Percentiles rank a stretch among this genome's conserved stretches.
phyloP scores from a whole-genome alignment of 2,888 invertebrate genomes.

The Clitarchus hookeri region DNA sequence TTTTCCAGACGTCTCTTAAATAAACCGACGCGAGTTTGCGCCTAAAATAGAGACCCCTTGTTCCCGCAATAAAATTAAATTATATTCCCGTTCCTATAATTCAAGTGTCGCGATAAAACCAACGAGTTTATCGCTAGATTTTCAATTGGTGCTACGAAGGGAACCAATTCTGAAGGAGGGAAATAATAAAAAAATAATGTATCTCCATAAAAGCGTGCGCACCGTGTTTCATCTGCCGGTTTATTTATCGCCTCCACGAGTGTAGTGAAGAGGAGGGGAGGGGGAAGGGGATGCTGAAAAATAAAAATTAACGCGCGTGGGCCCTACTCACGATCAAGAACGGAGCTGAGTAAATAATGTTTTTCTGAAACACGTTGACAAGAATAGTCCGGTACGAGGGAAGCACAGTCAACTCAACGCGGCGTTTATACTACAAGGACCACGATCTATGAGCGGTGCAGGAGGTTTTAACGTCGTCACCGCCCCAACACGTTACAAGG shows the following conservation, averaged over 20 bases:
- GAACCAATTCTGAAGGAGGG: not conserved
- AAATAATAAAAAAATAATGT: not conserved
- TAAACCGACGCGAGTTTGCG: not conserved
- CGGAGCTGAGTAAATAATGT: not conserved
- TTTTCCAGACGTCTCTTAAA: not conserved
- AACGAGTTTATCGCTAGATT: conserved; percentile 5
- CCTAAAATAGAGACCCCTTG: not conserved
- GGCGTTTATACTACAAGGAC: not conserved
- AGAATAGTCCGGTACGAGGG: not conserved
- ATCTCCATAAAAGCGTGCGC: not conserved
- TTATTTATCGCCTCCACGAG: not conserved
- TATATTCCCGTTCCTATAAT: not conserved
- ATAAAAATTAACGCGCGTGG: not conserved
- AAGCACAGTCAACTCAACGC: not conserved
- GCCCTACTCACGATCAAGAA: not conserved
- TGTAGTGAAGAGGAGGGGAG: not conserved
- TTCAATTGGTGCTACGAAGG: not conserved
- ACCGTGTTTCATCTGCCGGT: not conserved
- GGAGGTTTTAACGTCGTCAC: too few species aligned
- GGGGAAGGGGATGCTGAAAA: not conserved
- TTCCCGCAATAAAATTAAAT: not conserved
- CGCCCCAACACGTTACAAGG: too few species aligned
- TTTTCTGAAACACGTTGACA: not conserved
- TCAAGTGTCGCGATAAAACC: conserved; percentile 1
- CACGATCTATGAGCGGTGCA: not conserved